These are phyloP conservation scores for Aurelia aurita complex sp. Pacific DNA, from an alignment of 30 jellyfish, hydroid and myxozoan genomes.

Conservation along the genomic window DNA sequence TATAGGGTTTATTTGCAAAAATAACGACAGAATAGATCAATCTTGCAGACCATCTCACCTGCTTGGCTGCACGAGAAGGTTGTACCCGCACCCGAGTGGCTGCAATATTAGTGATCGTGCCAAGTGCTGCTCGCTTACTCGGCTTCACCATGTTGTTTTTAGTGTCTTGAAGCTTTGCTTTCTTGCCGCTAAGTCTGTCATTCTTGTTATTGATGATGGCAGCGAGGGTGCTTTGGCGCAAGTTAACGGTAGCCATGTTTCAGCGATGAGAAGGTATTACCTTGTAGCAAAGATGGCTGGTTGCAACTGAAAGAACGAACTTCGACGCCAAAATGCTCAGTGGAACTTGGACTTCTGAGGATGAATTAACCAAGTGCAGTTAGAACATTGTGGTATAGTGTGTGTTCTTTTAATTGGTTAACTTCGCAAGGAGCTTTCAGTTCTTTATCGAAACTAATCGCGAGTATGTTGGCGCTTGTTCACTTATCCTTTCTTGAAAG, in stretches of 20 bases:
- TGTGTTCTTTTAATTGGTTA: too few relatives aligned
- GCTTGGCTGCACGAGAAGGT: constrained; percentile 96
- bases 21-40: neutral
- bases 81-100: constrained; percentile 86
- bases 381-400: constrained; percentile 3
- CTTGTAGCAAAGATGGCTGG: neutral
- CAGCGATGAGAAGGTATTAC: neutral
- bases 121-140: constrained; percentile 88
- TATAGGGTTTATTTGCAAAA: neutral
- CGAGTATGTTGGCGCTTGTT: neutral
- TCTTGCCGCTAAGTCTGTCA: constrained; percentile 66
- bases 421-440: too few relatives aligned
- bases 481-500: neutral
- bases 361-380: neutral
- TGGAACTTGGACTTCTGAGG: constrained; percentile 44
- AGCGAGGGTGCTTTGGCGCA: constrained; percentile 57
- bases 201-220: constrained; percentile 21
- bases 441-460: too few relatives aligned
- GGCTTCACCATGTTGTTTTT: constrained; percentile 82
- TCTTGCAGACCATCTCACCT: constrained; percentile 15
- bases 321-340: constrained; percentile 42
- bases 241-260: constrained; percentile 49
- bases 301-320: constrained; percentile 19
- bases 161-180: constrained; percentile 69
- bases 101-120: constrained; percentile 76